phyloP scores from a whole-genome alignment of 2,113 vertebrate genomes.

The Myotis lucifugus region DNA sequence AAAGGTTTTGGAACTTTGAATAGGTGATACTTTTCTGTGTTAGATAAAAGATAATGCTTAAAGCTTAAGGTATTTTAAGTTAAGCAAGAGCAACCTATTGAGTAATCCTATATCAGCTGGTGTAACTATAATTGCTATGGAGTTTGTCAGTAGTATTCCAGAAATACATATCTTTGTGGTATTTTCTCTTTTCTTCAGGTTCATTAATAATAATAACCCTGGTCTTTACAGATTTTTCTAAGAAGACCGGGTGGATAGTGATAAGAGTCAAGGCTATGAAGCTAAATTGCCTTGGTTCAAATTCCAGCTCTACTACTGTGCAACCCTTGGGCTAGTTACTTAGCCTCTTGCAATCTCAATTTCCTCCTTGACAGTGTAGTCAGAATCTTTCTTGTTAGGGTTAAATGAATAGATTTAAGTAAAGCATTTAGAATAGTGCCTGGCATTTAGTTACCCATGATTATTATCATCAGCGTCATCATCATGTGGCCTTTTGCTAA shows the following conservation, averaged over 20 bases:
- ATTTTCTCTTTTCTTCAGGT: conserved; percentile 35
- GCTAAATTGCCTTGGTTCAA: conserved; percentile 40
- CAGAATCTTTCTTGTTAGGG: conserved; percentile 9
- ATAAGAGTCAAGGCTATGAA: conserved; percentile 36
- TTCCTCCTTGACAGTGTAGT: conserved; percentile 16
- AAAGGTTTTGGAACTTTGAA: conserved; percentile 46
- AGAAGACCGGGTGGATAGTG: background rate
- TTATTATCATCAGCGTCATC: background rate
- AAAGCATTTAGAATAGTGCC: background rate
- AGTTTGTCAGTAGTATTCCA: background rate
- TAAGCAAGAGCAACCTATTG: conserved; percentile 2
- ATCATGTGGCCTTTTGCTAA: background rate
- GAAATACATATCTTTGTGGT: background rate
- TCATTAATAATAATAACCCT: conserved; percentile 18
- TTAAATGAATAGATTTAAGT: conserved; percentile 42
- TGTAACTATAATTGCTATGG: conserved; percentile 1
- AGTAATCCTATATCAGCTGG: background rate
- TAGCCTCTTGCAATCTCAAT: conserved; percentile 23
- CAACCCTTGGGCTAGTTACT: conserved; percentile 1
- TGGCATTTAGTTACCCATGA: background rate
- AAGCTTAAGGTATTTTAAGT: conserved; percentile 43
- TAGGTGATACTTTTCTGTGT: conserved; percentile 19
- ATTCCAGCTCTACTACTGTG: conserved; percentile 27
- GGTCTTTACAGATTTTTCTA: conserved; percentile 24
- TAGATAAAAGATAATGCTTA: conserved; percentile 32